Conservation (phyloP, 2,888 invertebrate genomes). For the Caenorhabditis imperialis region DNA sequence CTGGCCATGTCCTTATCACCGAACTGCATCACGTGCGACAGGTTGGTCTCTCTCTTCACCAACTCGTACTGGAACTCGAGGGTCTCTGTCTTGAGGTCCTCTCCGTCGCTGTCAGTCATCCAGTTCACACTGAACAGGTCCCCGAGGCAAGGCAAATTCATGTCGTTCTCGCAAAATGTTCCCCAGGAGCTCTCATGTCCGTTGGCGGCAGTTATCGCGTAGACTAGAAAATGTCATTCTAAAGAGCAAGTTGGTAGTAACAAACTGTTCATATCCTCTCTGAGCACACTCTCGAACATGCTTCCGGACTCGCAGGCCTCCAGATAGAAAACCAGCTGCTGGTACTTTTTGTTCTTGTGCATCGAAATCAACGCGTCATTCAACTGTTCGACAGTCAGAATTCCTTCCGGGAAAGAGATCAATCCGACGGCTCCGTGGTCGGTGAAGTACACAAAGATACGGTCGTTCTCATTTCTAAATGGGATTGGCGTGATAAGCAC, state of each 20-base stretch:
- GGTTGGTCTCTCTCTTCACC: conserved; percentile 81
- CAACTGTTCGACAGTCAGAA: conserved; percentile 79
- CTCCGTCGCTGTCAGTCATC: conserved; percentile 82
- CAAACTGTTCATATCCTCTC: conserved; percentile 77
- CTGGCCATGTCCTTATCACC: conserved; percentile 80
- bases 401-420: conserved; percentile 81
- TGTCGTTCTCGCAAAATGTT: conserved; percentile 81
- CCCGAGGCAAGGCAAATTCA: conserved; percentile 80
- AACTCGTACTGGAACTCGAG: conserved; percentile 81
- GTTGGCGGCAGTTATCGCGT: conserved; percentile 83
- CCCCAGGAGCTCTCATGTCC: conserved; percentile 82
- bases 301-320: conserved; percentile 84
- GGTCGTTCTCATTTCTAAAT: conserved; percentile 82
- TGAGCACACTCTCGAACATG: conserved; percentile 82
- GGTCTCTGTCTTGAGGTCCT: conserved; percentile 80
- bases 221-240: conserved; percentile 79
- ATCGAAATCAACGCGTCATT: conserved; percentile 79
- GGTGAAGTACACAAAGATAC: conserved; percentile 83
- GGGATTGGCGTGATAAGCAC: conserved; percentile 80
- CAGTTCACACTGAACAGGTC: conserved; percentile 83
- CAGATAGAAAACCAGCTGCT: conserved; percentile 82
- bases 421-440: conserved; percentile 83
- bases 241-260: not conserved
- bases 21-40: conserved; percentile 82
- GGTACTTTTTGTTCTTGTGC: conserved; percentile 79